Evolutionary conservation across 2,113 vertebrate species (phyloP).

Genomic region (Gallinago jamesoni): DNA sequence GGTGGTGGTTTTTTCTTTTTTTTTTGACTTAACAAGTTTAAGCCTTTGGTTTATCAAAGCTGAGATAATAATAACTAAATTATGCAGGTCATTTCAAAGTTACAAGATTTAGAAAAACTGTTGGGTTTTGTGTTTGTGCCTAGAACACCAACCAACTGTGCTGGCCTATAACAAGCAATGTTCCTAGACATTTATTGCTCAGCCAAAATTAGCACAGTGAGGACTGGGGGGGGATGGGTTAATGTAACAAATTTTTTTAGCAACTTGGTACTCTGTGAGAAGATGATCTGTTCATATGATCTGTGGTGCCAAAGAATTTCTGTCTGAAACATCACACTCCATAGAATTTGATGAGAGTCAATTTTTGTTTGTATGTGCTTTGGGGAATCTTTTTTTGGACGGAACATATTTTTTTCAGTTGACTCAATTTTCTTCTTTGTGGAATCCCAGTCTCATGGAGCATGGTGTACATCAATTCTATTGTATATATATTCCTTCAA

Average conservation of each 20-base stretch:
- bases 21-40: not conserved
- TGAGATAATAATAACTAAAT: not conserved
- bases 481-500: not conserved
- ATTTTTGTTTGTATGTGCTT: not conserved
- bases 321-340: not conserved
- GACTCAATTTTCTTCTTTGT: not conserved
- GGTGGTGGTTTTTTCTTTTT: not conserved
- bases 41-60: not conserved
- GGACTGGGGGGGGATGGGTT: not conserved
- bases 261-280: not conserved
- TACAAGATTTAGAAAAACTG: not conserved
- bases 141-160: not conserved
- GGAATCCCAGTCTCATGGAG: not conserved
- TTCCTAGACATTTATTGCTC: not conserved
- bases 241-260: not conserved
- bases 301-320: not conserved
- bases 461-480: accelerated
- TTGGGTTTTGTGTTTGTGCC: not conserved
- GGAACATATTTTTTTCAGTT: not conserved
- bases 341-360: not conserved
- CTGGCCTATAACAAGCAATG: not conserved
- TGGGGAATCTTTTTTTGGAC: not conserved
- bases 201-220: not conserved
- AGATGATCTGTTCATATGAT: not conserved
- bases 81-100: not conserved